Base-by-base conservation (phyloP, 2,888 invertebrate species). In the Gerris lacustris region DNA sequence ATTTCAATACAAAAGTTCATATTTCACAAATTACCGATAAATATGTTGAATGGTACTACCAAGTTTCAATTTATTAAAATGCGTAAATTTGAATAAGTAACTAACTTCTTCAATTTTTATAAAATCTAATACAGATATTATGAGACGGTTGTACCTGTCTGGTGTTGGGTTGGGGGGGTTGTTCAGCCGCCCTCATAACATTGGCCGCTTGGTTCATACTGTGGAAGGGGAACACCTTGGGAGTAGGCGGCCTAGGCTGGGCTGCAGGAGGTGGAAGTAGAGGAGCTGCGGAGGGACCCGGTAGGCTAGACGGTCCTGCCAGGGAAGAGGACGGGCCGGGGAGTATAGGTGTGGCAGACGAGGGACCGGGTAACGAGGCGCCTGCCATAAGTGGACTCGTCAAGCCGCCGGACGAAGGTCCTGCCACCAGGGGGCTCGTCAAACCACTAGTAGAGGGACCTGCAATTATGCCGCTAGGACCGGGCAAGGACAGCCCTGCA, bases 181-280 rank as follows among this genome's bases (percentile, higher is more conserved):
- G 69, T 66, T 75, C 74, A 78, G 90, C 86, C 78, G 87, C 86
- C 78, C 92, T 92, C 82, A 92, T 89, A 68, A 92, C 91, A 80
- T 92, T 87, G 74, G 91, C 84, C 68, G 85, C 91, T 79, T 91
- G 91, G 67, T 92, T 92, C 94, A 94, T 94, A 81, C 93, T 93
- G 78, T 92, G 91, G 80, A 94, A 94, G 64, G 94, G 93, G 82
- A 88, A 94, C 43, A 66, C 45, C 15, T 45, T 18, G n/a, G 68
- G 15, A 63, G 15, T 9, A 55, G 55, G 31, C 45, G 55, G 45
- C 18, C 7, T 17, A 9, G n/a, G 62, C 62, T 7, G 63, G 45
- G 6, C 68, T 9, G 43, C 55, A 66, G 44, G 68, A 66, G n/a
- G 71, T 64, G 15, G 68, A 68, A 64, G 44, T 66, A 67, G 7